Evolutionary conservation across 2,797 vertebrate genomes (phyloP).

Genomic region (Sardinella longiceps): DNA sequence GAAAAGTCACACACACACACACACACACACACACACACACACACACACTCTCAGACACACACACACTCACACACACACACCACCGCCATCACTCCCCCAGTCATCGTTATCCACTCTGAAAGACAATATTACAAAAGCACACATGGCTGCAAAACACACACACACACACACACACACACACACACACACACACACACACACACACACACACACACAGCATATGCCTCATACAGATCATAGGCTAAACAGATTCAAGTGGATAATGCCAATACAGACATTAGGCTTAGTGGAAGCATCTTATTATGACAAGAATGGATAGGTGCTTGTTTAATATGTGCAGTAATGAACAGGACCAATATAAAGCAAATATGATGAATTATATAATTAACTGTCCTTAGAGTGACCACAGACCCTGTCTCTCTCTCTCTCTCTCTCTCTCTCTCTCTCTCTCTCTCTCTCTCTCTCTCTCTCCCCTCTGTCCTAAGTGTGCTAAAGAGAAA

Average conservation of each 20-base stretch:
- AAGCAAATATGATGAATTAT: slow-evolving; percentile 21
- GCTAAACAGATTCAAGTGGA: slow-evolving; percentile 72
- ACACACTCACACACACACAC: background rate
- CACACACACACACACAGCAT: background rate
- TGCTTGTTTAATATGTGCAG: slow-evolving; percentile 57
- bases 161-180: background rate
- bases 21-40: slow-evolving; percentile 2
- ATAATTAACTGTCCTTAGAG: slow-evolving; percentile 4
- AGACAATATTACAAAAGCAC: slow-evolving; percentile 43
- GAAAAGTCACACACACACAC: slow-evolving; percentile 53
- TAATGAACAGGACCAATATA: background rate
- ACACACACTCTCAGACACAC: too few species aligned
- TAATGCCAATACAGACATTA: slow-evolving; percentile 55
- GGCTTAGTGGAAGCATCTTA: slow-evolving; percentile 58
- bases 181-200: slow-evolving; percentile 7
- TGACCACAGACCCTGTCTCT: slow-evolving; percentile 8
- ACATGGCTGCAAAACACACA: background rate
- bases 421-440: slow-evolving; percentile 19
- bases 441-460: slow-evolving; percentile 56
- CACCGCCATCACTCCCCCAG: slow-evolving; percentile 29
- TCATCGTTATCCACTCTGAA: slow-evolving; percentile 40
- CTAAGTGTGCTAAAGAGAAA: slow-evolving; percentile 68
- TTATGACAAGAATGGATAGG: slow-evolving; percentile 66
- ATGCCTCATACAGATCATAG: slow-evolving; percentile 62
- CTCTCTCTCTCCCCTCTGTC: background rate